Evolutionary conservation across 2,888 invertebrate genomes (phyloP).

Genomic region (Norana najaformis): DNA sequence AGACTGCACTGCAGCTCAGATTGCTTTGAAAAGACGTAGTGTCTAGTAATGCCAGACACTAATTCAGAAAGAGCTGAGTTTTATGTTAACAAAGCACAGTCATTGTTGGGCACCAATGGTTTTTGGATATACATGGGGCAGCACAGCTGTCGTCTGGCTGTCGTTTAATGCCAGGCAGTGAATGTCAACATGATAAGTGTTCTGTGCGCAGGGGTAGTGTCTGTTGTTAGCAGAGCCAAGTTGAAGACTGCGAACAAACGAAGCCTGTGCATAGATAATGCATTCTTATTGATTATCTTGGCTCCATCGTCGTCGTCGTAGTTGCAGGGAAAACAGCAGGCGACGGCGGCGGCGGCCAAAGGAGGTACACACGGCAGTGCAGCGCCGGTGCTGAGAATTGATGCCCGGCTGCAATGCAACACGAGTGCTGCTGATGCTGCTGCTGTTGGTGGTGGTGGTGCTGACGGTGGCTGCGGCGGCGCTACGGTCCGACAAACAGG

Average conservation of each 20-base stretch:
- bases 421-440: neutral
- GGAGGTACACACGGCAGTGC: neutral
- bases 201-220: neutral
- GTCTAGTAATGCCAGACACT: neutral
- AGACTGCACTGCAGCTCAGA: neutral
- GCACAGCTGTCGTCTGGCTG: neutral
- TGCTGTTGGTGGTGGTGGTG: slow-evolving; percentile 18
- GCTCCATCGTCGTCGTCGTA: neutral
- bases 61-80: neutral
- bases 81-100: neutral
- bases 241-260: neutral
- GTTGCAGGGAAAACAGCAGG: slow-evolving; percentile 66
- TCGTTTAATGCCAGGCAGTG: too few species aligned
- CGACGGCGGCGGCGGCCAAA: slow-evolving; percentile 64
- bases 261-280: slow-evolving; percentile 18
- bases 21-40: neutral
- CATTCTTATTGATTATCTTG: slow-evolving; percentile 27
- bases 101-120: neutral
- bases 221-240: neutral
- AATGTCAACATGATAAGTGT: neutral
- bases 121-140: neutral
- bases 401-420: slow-evolving; percentile 46
- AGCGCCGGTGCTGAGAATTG: neutral
- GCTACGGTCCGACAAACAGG: neutral
- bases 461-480: neutral